Base-by-base conservation (phyloP, 2,888 invertebrate genomes). In the Synergus laeviventris region DNA sequence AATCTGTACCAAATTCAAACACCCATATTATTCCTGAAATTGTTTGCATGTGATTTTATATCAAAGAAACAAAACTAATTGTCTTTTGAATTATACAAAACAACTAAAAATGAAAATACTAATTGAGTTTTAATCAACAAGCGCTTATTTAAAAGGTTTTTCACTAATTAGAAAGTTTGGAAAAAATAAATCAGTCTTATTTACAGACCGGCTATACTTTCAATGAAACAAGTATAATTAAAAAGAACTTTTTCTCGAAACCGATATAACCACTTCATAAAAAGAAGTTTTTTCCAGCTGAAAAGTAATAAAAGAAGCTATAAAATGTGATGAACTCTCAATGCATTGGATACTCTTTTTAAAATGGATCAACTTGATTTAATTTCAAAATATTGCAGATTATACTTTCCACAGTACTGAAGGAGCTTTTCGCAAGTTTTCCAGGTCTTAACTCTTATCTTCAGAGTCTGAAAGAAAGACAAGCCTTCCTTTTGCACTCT, bases 221-320 rank as follows among this genome's bases (percentile, higher is more conserved):
- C 62, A 62, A 62, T 62, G 62, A 18, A 62, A n/a, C 62, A 42
- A 42, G 42, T 62, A 39, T 18, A 62, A 39, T 62, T 62, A 62
- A 62, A 62, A 62, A 62, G 38, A 62, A 62, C 62, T 62, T 38
- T 18, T 62, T 39, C 38, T 62, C 62, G 18, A 39, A 39, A 62
- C 62, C 39, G 18, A 62, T 18, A 62, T 31, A 31, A 11, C 36
- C 61, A 62, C 42, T 42, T 42, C 42, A 42, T 11, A 2, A 42
- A 14, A 9, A 38, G 38, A 39, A 62, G n/a, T 62, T 62, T 38
- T 36, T 38, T 36, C 38, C 16, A 61, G n/a, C 61, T 18, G 3
- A 4, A 9, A 39, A 18, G 18, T 12, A 62, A 62, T 62, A 62
- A 62, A 61, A 39, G 18, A 59, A 18, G 11, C 11, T 59, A 21